Base-by-base conservation (phyloP, 2,888 invertebrate species). In the Melanargia galathea region DNA sequence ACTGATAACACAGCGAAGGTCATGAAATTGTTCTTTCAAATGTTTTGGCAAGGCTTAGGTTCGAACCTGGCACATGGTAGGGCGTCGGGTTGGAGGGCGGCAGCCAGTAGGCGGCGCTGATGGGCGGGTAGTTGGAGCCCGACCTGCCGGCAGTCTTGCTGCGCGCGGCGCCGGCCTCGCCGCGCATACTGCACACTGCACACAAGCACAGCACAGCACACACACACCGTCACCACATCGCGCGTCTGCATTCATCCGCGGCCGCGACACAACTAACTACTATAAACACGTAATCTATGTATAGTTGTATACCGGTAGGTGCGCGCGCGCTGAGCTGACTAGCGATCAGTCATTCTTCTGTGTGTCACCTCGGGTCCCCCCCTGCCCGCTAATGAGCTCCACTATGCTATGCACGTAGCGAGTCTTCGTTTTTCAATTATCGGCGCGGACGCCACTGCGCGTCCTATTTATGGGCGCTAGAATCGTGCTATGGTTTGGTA, bases 81-180 rank as follows among this genome's bases (percentile, higher is more conserved):
- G 96, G 96, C 82, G 94, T 94, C 75, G 95, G 94, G 87, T 94
- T 94, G 71, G 95, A 93, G 78, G 96, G 94, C 72, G 96, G 95
- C 79, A 96, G 94, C 96, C 96, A 96, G 90, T 96, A 96, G 82
- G 96, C 95, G 84, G 95, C 94, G 87, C 94, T 95, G 92, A 96
- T 96, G 76, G 96, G 93, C 83, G 96, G 96, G 92, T 96, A 96
- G 88, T 87, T 92, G 82, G 79, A 80, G 73, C 78, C 73, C 74
- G 79, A 79, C 71, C 80, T 76, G 73, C 78, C 79, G n/a, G 60
- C 66, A 75, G 81, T 77, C 81, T 86, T 84, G 77, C 83, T 81
- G 74, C 87, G 82, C 66, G 84, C 85, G 75, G 86, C 90, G 78
- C 86, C 90, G 79, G 90, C 84, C 84, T 90, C 90, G 71, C 91